A percentile compares a stretch with the other conserved stretches of the same genome.
Evolutionary conservation across 2,888 invertebrate species (phyloP).

Genomic region (Macrophya alboannulata): DNA sequence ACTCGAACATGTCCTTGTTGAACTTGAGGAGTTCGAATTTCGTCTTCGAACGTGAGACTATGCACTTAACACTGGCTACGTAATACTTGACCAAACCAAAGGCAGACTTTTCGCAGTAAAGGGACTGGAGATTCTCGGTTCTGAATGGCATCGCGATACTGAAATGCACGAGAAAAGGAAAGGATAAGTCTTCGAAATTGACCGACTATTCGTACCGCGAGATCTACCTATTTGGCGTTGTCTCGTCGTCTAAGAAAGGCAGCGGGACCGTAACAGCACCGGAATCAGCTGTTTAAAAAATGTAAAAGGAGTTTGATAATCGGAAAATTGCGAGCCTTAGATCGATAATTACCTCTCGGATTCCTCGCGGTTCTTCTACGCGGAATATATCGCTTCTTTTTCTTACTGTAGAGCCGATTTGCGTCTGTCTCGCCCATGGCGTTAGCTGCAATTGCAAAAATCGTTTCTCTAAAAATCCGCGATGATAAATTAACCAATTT

Average conservation of each 20-base stretch:
- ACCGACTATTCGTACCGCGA: conserved; percentile 22
- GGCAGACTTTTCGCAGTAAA: conserved; percentile 78
- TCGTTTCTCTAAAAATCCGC: neutral
- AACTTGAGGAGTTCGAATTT: conserved; percentile 78
- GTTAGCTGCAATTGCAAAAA: neutral
- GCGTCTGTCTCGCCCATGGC: neutral
- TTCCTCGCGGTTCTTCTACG: conserved; percentile 24
- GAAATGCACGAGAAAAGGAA: conserved; percentile 33
- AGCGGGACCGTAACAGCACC: conserved; percentile 79
- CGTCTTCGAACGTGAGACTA: conserved; percentile 77
- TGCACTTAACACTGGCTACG: conserved; percentile 81
- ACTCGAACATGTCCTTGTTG: conserved; percentile 81
- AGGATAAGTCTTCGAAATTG: neutral
- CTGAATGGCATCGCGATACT: conserved; percentile 85
- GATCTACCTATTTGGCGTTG: conserved; percentile 78
- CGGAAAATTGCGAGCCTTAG: neutral
- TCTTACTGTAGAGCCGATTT: neutral
- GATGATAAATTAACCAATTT: too few relatives aligned
- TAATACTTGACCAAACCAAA: conserved; percentile 82
- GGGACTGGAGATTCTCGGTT: conserved; percentile 80
- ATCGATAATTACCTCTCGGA: neutral
- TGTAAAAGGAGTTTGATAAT: neutral
- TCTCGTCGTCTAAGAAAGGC: conserved; percentile 84
- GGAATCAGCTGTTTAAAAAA: neutral
- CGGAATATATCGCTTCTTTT: conserved; percentile 29